A percentile compares a stretch with the other conserved stretches of the same genome.
phyloP scores from a whole-genome alignment of 30 jellyfish, hydroid and myxozoan genomes.

The Chrysaora quinquecirrha region DNA sequence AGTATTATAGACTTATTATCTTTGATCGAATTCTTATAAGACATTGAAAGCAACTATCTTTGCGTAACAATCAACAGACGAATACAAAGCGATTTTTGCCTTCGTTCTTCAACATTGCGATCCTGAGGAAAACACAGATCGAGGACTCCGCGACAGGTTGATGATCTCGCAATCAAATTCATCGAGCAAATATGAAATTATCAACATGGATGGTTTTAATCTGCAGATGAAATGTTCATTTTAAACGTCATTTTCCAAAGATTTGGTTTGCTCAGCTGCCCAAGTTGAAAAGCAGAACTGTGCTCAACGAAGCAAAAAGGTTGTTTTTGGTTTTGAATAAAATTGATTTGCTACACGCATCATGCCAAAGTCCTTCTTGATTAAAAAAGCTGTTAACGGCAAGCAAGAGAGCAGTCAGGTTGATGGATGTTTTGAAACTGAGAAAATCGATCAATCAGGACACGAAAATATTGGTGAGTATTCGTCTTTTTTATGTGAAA shows the following conservation, averaged over 20 bases:
- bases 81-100: not conserved
- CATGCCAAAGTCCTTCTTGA: conserved; percentile 77
- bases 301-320: conserved; percentile 47
- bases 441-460: not conserved
- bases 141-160: no score
- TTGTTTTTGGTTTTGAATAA: conserved; percentile 1
- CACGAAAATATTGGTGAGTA: not conserved
- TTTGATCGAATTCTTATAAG: conserved; percentile 2
- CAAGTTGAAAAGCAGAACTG: conserved; percentile 2
- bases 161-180: not conserved
- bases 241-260: not conserved
- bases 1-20: conserved; percentile 47
- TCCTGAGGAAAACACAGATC: no score
- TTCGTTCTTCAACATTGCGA: no score
- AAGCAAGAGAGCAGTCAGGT: conserved; percentile 72
- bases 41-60: not conserved
- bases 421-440: not conserved
- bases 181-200: not conserved
- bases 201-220: not conserved
- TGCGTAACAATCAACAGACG: conserved; percentile 6
- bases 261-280: not conserved
- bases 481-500: not conserved
- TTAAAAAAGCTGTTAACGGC: conserved; percentile 58
- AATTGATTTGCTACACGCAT: not conserved
- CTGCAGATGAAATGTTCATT: not conserved